phyloP scores from a whole-genome alignment of 1,140 invertebrate species.

The Trichonephila clavata region DNA sequence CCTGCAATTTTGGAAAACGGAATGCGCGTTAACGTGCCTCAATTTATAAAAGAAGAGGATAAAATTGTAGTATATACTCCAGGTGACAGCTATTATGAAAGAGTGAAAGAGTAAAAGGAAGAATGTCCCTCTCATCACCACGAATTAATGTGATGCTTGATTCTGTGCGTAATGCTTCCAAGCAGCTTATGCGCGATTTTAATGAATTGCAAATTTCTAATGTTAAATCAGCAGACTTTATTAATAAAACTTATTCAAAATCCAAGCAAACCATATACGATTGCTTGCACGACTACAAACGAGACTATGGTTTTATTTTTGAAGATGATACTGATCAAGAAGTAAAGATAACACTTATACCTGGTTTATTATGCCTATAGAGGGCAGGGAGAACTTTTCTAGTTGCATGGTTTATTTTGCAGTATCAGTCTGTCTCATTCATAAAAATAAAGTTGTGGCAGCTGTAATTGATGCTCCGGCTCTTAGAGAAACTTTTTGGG shows the following conservation, averaged over 20 bases:
- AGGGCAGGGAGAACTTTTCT: not conserved
- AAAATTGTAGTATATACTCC: conserved; percentile 25
- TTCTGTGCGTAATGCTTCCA: not conserved
- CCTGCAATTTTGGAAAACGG: conserved; percentile 14
- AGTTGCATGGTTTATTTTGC: conserved; percentile 46
- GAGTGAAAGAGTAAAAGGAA: conserved; percentile 14
- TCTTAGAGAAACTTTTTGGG: conserved; percentile 46
- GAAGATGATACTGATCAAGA: conserved; percentile 4
- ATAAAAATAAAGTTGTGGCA: conserved; percentile 44
- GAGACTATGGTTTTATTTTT: not conserved
- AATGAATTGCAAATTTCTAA: conserved; percentile 26
- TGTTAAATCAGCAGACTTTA: conserved; percentile 2
- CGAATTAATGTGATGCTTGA: conserved; percentile 23
- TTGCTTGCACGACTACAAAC: conserved; percentile 17
- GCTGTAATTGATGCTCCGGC: conserved; percentile 45
- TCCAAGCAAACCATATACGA: conserved; percentile 22
- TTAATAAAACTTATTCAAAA: conserved; percentile 27
- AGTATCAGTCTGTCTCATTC: conserved; percentile 43
- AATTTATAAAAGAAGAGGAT: conserved; percentile 8
- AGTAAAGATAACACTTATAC: not conserved
- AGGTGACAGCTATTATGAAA: conserved; percentile 3
- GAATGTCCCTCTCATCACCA: not conserved
- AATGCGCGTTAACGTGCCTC: conserved; percentile 4
- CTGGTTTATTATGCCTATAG: not conserved
- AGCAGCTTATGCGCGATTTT: conserved; percentile 9